These are phyloP conservation scores for Dromas ardeola DNA, from an alignment of 2,113 vertebrate genomes.

Conservation along the genomic window DNA sequence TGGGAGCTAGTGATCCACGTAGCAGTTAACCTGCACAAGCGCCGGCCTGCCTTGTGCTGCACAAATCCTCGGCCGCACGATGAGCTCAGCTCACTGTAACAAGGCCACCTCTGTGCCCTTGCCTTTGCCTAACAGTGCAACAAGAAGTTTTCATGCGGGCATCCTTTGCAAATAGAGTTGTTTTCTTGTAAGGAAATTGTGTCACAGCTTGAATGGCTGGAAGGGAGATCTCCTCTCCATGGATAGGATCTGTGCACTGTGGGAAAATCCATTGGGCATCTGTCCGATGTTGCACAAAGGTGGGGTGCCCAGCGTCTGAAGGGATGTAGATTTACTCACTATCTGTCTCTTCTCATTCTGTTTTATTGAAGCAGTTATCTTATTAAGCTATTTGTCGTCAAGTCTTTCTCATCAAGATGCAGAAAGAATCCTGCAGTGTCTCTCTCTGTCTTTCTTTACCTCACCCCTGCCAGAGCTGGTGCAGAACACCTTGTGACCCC, in stretches of 20 bases:
- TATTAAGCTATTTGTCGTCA: not conserved
- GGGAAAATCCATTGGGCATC: not conserved
- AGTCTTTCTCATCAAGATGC: not conserved
- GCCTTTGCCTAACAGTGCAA: not conserved
- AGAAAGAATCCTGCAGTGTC: not conserved
- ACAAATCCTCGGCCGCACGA: not conserved
- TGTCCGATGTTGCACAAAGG: not conserved
- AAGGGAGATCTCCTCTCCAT: not conserved
- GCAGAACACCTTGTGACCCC: not conserved
- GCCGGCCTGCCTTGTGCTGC: not conserved
- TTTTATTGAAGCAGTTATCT: not conserved
- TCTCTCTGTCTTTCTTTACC: not conserved
- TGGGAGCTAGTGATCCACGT: not conserved
- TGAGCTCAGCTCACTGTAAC: not conserved
- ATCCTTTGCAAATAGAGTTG: not conserved
- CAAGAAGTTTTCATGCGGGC: not conserved
- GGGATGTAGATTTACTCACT: not conserved
- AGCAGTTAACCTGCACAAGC: not conserved
- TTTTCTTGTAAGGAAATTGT: not conserved
- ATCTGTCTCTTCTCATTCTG: not conserved
- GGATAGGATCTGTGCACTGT: not conserved
- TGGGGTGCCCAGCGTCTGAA: not conserved
- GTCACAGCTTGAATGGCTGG: not conserved
- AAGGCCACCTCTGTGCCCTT: not conserved
- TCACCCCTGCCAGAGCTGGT: accelerated